These are phyloP conservation scores for Elmis aenea DNA, from an alignment of 2,888 invertebrate species.

Conservation along the genomic window DNA sequence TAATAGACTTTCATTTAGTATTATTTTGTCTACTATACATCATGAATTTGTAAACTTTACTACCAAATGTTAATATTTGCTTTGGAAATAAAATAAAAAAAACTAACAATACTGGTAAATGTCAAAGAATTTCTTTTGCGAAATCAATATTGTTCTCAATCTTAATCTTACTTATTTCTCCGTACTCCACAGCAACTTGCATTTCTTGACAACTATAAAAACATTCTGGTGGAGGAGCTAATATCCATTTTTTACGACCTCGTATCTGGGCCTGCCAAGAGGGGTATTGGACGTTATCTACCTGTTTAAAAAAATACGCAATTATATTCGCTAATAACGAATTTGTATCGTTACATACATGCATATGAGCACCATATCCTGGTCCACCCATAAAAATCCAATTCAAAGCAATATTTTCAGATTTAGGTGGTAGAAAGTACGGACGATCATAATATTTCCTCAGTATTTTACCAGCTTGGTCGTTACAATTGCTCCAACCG, in stretches of 20 bases:
- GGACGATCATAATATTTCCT: slow-evolving; percentile 76
- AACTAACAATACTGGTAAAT: too few relatives aligned
- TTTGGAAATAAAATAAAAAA: too few relatives aligned
- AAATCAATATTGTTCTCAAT: too few relatives aligned
- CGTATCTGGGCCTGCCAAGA: slow-evolving; percentile 97
- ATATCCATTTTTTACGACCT: slow-evolving; percentile 82
- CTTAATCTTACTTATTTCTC: slow-evolving; percentile 92
- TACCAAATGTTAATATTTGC: too few relatives aligned
- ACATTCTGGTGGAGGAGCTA: slow-evolving; percentile 93
- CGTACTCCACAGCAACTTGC: slow-evolving; percentile 69
- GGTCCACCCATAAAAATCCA: slow-evolving; percentile 98
- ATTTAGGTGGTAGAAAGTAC: slow-evolving; percentile 80
- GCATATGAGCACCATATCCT: slow-evolving; percentile 93
- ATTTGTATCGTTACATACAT: slow-evolving; percentile 57
- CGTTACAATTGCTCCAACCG: slow-evolving; percentile 91
- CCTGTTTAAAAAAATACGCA: slow-evolving; percentile 51
- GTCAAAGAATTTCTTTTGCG: too few relatives aligned
- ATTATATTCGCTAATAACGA: background rate
- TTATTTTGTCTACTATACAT: too few relatives aligned
- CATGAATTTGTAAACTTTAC: too few relatives aligned
- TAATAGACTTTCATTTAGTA: too few relatives aligned
- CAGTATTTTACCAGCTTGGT: slow-evolving; percentile 70
- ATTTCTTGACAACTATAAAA: slow-evolving; percentile 67
- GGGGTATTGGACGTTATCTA: slow-evolving; percentile 88
- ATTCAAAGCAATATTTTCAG: slow-evolving; percentile 86